phyloP scores from a whole-genome alignment of 2,797 vertebrate genomes.

The Hippopotamyrus pictus region DNA sequence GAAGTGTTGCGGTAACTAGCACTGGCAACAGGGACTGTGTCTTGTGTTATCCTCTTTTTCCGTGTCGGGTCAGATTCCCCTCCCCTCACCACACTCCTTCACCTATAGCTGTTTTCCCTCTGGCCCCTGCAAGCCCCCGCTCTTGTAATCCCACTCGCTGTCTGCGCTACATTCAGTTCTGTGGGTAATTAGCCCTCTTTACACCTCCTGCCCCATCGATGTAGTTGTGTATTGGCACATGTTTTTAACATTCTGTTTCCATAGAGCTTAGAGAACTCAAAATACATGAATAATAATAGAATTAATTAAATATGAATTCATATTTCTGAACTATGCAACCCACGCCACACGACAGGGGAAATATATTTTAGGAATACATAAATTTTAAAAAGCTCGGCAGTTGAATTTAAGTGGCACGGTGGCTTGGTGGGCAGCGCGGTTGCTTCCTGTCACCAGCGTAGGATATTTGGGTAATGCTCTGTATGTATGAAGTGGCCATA shows the following conservation, averaged over 20 bases:
- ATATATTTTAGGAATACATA: not conserved
- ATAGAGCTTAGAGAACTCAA: not conserved
- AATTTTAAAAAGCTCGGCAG: not conserved
- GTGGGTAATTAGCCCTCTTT: not conserved
- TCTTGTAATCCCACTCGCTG: not conserved
- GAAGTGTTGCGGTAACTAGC: not conserved
- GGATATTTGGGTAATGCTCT: not conserved
- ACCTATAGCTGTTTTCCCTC: not conserved
- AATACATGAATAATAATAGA: not conserved
- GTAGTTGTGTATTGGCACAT: not conserved
- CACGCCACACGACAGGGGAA: not conserved
- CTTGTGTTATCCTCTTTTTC: not conserved
- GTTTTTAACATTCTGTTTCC: not conserved
- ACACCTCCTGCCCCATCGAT: not conserved
- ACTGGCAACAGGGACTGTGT: not conserved
- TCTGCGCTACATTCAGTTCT: not conserved
- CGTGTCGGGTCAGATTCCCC: not conserved
- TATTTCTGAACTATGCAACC: not conserved
- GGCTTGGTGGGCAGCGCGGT: not conserved
- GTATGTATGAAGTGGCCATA: not conserved
- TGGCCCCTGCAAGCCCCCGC: not conserved
- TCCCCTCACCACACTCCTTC: not conserved
- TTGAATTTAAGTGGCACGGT: not conserved
- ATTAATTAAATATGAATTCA: constrained; percentile 3
- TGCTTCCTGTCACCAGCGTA: not conserved